Evolutionary conservation across 2,113 vertebrate genomes (phyloP), one percentile per base, ranked within the genome.

Genomic region (Phocoena sinus): DNA sequence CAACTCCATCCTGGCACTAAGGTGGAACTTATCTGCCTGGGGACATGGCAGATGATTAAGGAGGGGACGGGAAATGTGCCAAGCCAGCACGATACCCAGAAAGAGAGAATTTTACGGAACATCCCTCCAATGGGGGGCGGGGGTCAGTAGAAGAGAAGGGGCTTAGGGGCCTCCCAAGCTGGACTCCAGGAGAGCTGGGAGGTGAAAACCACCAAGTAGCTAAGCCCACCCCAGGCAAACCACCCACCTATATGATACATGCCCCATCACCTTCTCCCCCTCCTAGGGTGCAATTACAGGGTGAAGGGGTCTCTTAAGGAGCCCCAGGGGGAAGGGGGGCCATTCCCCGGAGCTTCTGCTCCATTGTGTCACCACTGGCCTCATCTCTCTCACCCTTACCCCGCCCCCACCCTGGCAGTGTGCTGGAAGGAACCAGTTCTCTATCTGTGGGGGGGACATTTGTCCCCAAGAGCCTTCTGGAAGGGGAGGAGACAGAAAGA

Each of bases 391-490:
- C 95, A 95, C 93, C 68, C 70, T 47, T 38, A n/a, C 82, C 90
- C 97, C 2, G 0, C 90, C 90, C 95, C 83, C 70, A 71, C 53
- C 77, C 88, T 38, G 44, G 53, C 81, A 96, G 91, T 53, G 36
- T 41, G 23, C 92, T 94, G 70, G 65, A 95, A 96, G 94, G 41
- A 96, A 95, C 77, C 96, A 94, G 94, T 94, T 96, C 15, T 96
- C 84, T 94, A 25, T 89, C 85, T 94, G n/a, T 65, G 86, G 92
- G 96, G 90, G 82, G 74, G 83, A 90, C 62, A 81, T 71, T 88
- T 63, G 80, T 92, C 80, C 74, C 65, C 31, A 92, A 58, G 74
- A 95, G 38, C 74, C 68, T 93, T 96, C 76, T 84, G 18, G 74
- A 93, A 90, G 68, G 60, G 58, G 80, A 94, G 65, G 89, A 67